Base-by-base conservation (phyloP, 2,797 vertebrate genomes). In the Scarus forsteni region DNA sequence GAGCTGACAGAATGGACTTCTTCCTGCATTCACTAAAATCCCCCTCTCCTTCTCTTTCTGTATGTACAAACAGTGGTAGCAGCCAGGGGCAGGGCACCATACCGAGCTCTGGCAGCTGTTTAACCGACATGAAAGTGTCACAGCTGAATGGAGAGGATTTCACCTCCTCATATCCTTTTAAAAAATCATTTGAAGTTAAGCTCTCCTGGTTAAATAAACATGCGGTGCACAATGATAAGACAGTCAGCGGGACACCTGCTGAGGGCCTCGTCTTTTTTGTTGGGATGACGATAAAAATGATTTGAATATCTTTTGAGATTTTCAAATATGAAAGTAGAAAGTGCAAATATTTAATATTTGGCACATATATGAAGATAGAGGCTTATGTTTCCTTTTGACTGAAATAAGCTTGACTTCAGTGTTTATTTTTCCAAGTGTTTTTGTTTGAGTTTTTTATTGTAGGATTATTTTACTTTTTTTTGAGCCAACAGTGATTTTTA, bases 151-250 rank as follows among this genome's bases (percentile, higher is more conserved):
- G 66, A 77, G 75, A 77, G 50, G 62, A 70, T 74, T 51, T 39
- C 48, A 65, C 70, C 66, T 66, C 64, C 61, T 45, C 51, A 36
- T 72, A 65, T 80, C 60, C 66, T 65, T 60, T 57, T 69, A n/a
- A 60, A 76, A 83, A 84, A 81, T 73, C 39, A 70, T 82, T 79
- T 86, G 38, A 84, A 57, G 69, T 74, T 77, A 70, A 81, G 61
- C 65, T 74, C 10, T 68, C 44, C 15, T 39, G 38, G 8, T 69
- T 73, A 52, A 66, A 79, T 65, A 49, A 70, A 78, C 70, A 61
- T 86, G 81, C 83, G 80, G 39, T 66, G 46, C 34, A 72, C 16
- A 39, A 44, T 81, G 90, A 90, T 86, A 88, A 83, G 73, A 70
- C n/a, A 5, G 60, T 70, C 55, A 39, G 59, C 59, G 53, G 70